Conservation (phyloP, 2,113 vertebrate genomes). For the Chaenogobius annularis region DNA sequence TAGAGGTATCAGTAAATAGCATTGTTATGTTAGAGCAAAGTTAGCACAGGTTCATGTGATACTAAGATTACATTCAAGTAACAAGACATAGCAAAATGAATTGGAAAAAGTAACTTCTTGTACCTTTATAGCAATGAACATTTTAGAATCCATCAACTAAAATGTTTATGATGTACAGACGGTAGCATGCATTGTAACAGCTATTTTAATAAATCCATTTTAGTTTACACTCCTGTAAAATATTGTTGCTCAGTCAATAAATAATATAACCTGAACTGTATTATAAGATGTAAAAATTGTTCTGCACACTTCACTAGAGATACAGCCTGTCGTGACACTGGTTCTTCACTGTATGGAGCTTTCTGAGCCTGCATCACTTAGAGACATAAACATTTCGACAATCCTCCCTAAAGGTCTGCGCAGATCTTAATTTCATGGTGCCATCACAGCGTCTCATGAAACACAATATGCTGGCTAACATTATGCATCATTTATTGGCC, state of each 20-base stretch:
- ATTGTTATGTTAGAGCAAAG: background rate
- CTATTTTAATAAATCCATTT: background rate
- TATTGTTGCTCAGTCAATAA: background rate
- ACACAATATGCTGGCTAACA: constrained; percentile 26
- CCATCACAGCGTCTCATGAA: background rate
- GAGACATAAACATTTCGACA: constrained; percentile 4
- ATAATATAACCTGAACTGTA: background rate
- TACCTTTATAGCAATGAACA: background rate
- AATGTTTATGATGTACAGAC: background rate
- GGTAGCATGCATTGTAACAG: background rate
- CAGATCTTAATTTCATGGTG: background rate
- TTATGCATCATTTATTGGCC: constrained; percentile 33
- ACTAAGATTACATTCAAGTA: background rate
- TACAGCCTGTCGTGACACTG: constrained; percentile 36
- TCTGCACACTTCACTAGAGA: background rate
- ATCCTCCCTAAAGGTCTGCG: background rate
- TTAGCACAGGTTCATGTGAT: background rate
- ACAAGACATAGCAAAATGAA: too few relatives aligned
- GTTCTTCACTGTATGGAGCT: constrained; percentile 10
- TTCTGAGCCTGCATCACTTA: background rate
- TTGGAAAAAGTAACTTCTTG: too few relatives aligned
- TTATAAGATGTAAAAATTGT: background rate
- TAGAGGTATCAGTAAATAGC: background rate
- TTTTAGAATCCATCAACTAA: background rate
- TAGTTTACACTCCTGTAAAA: background rate